Percentiles rank a stretch among this genome's conserved stretches.
Evolutionary conservation across 2,797 vertebrate species (phyloP).

Genomic region (Vespertilio murinus): DNA sequence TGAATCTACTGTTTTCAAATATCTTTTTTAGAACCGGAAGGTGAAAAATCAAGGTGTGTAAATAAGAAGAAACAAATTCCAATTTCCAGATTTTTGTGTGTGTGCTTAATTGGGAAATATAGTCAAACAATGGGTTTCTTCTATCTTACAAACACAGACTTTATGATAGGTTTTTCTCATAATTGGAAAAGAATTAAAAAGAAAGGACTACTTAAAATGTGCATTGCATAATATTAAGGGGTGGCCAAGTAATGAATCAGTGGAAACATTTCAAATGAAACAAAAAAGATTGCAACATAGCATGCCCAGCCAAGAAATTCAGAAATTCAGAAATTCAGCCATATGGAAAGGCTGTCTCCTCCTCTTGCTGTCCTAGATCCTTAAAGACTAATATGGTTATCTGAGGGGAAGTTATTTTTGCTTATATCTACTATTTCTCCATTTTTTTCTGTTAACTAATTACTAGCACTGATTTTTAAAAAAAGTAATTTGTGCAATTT

Average conservation of each 20-base stretch:
- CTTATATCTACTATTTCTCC: not conserved
- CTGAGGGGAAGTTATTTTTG: conserved; percentile 17
- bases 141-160: conserved; percentile 5
- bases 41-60: conserved; percentile 27
- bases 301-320: conserved; percentile 10
- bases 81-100: conserved; percentile 63
- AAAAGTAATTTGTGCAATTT: not conserved
- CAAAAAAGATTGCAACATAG: not conserved
- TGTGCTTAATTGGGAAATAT: conserved; percentile 33
- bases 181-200: conserved; percentile 25
- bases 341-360: not conserved
- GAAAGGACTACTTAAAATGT: conserved; percentile 44
- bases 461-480: not conserved
- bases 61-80: conserved; percentile 20
- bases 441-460: not conserved
- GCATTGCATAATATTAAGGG: conserved; percentile 43
- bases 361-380: not conserved
- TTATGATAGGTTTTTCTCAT: conserved; percentile 13
- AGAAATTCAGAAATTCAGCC: conserved; percentile 32
- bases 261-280: conserved; percentile 42
- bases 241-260: conserved; percentile 36
- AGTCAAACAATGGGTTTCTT: not conserved
- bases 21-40: conserved; percentile 7
- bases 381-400: not conserved
- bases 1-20: conserved; percentile 13